phyloP scores from a whole-genome alignment of 2,113 vertebrate genomes.

The Epinephelus cyanopodus region DNA sequence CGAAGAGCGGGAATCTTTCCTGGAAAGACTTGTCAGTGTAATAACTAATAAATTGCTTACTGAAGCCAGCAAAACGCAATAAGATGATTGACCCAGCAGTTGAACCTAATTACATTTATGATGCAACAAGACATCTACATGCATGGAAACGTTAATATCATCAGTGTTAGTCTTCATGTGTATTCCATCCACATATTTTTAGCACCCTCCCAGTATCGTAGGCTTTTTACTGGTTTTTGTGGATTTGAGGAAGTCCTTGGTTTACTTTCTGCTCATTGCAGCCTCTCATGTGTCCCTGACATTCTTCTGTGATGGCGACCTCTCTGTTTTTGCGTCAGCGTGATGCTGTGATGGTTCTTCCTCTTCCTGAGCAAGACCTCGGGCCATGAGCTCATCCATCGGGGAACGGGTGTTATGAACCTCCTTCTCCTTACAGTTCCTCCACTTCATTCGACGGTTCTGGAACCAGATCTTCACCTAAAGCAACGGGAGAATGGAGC shows the following conservation, averaged over 20 bases:
- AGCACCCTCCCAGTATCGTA: background rate
- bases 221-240: conserved; percentile 20
- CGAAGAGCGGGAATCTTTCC: conserved; percentile 27
- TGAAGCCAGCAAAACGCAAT: conserved; percentile 27
- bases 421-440: conserved; percentile 98
- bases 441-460: conserved; percentile 98
- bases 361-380: conserved; percentile 69
- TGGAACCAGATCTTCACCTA: conserved; percentile 99
- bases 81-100: conserved; percentile 40
- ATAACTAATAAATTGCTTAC: conserved; percentile 43
- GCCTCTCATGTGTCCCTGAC: conserved; percentile 50
- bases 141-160: conserved; percentile 19
- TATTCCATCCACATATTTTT: conserved; percentile 9
- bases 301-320: conserved; percentile 41
- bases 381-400: conserved; percentile 80
- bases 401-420: conserved; percentile 72
- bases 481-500: conserved; percentile 42
- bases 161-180: conserved; percentile 44
- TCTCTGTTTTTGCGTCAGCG: conserved; percentile 42
- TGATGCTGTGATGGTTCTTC: conserved; percentile 52
- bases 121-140: conserved; percentile 12
- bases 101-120: conserved; percentile 38
- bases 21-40: conserved; percentile 45
- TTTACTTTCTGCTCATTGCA: background rate
- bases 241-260: conserved; percentile 36